phyloP scores from a whole-genome alignment of 2,113 vertebrate genomes.

The Sprattus sprattus region DNA sequence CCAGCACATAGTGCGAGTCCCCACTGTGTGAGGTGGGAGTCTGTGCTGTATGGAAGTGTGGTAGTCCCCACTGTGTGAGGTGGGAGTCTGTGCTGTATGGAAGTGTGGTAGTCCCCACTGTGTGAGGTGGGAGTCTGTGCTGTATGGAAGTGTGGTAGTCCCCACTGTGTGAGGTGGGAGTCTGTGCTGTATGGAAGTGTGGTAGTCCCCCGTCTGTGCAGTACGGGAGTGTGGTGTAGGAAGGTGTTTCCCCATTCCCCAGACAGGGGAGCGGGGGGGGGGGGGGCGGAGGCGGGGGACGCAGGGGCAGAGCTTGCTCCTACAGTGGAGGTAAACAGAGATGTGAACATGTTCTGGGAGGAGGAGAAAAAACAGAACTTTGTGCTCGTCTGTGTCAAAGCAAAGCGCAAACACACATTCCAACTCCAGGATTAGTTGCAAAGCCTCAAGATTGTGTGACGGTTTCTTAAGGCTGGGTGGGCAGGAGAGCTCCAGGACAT shows the following conservation, averaged over 20 bases:
- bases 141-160: not conserved
- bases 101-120: not conserved
- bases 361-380: conserved; percentile 26
- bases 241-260: conserved; percentile 71
- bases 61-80: no score
- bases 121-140: conserved; percentile 16
- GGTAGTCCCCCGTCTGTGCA: no score
- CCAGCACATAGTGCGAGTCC: not conserved
- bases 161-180: conserved; percentile 21
- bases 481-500: no score
- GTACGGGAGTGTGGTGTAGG: conserved; percentile 34
- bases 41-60: conserved; percentile 42
- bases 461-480: no score
- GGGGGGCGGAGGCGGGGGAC: conserved; percentile 34
- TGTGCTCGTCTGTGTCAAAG: not conserved
- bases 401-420: not conserved
- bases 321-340: not conserved
- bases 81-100: no score
- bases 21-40: conserved; percentile 28
- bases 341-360: not conserved
- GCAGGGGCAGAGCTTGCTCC: not conserved
- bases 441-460: no score
- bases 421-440: not conserved
- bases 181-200: conserved; percentile 45
- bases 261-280: conserved; percentile 17